Evolutionary conservation across 2,113 vertebrate genomes (phyloP).

Genomic region (Oxygymnocypris stewartii): DNA sequence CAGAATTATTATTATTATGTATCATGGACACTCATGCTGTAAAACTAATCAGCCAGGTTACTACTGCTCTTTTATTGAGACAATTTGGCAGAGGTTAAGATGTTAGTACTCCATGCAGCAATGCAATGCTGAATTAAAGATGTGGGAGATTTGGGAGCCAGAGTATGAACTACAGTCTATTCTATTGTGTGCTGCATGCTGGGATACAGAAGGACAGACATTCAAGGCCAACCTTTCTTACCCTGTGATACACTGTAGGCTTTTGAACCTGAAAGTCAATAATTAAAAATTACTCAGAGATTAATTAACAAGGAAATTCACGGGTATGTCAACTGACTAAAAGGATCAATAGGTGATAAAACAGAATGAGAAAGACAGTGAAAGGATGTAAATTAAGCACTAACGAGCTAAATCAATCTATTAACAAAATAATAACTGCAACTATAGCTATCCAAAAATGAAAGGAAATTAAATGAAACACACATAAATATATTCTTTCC

Average conservation of each 20-base stretch:
- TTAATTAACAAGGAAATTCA: not conserved
- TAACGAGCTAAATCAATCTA: not conserved
- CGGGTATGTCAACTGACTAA: not conserved
- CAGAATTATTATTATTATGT: constrained; percentile 37
- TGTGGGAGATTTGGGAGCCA: not conserved
- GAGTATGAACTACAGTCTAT: not conserved
- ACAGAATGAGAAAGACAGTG: not conserved
- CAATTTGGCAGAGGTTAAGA: not conserved
- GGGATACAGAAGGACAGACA: constrained; percentile 21
- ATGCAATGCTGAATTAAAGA: not conserved
- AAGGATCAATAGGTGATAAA: not conserved
- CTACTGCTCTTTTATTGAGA: not conserved
- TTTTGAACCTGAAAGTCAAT: constrained; percentile 40
- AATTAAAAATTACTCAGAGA: not conserved
- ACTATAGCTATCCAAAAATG: not conserved
- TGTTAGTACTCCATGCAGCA: constrained; percentile 1
- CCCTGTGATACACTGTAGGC: constrained; percentile 24
- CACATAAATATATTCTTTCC: not conserved
- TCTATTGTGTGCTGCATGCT: constrained; percentile 20
- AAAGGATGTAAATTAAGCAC: not conserved
- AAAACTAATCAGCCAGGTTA: constrained; percentile 11
- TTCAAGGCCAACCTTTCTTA: constrained; percentile 36
- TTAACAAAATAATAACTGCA: not conserved
- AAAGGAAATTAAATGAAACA: not conserved
- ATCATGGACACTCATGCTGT: constrained; percentile 18